Evolutionary conservation across 2,888 invertebrate species (phyloP), one percentile per base, ranked within the genome.

Genomic region (Mythimna vitellina): DNA sequence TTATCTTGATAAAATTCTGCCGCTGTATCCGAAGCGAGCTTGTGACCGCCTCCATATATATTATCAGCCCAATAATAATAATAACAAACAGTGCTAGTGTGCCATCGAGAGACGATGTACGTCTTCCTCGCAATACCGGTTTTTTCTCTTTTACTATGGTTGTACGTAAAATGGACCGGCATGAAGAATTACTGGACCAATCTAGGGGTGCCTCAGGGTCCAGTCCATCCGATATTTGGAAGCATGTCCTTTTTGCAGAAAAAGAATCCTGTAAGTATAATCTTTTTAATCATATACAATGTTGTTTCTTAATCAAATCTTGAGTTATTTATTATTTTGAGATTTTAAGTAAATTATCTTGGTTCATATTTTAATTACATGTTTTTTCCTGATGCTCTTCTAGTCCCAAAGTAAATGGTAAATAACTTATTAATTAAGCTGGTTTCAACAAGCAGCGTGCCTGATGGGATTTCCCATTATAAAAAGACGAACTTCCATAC

Each of bases 171-270:
- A 73, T 88, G 89, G 88, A 35, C 32, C 1, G 29, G 35, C 1
- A 81, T 86, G 73, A 82, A 76, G 42, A 69, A 57, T 4, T 89
- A 81, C 76, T 90, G 90, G 90, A 73, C 57, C 7, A 71, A 80
- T 3, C 79, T 76, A 8, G 83, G 84, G 0, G 82, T 90, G 4
- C 86, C 89, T 0, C 81, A 86, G 42, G 53, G 42, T 4, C 67
- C 81, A 0, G 83, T 90, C 0, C 82, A 90, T 58, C 89, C 89
- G 0, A 9, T 92, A 7, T 56, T 89, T 29, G 92, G 92, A 4
- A 91, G 88, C 62, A 85, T 92, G 66, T 84, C 86, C 1, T 91
- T 90, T 72, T 72, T 91, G 51, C 88, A 86, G 72, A 84, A 83
- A 56, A 79, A 84, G 22, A 91, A 92, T 80, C 78, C 87, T 9